Evolutionary conservation across 2,888 invertebrate species (phyloP).

Genomic region (Ptychoptera contaminata): DNA sequence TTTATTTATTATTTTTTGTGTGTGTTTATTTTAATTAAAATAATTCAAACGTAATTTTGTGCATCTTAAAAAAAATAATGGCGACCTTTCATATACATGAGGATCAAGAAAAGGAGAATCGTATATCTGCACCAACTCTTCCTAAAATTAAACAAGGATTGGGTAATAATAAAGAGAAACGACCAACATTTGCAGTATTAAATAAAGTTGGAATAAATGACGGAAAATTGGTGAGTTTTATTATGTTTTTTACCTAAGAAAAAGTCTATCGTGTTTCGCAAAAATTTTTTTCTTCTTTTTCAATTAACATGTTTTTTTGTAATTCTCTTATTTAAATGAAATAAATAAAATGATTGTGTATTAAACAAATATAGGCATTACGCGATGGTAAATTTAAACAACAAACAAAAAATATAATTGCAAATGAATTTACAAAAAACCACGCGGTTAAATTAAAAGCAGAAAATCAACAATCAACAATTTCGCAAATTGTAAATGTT

Average conservation of each 20-base stretch:
- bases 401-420: background rate
- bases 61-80: constrained; percentile 32
- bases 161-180: constrained; percentile 5
- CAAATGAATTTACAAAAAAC: background rate
- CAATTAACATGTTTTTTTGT: too few relatives aligned
- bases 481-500: constrained; percentile 1
- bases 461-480: background rate
- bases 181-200: constrained; percentile 14
- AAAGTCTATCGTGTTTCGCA: too few relatives aligned
- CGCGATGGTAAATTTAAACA: constrained; percentile 14
- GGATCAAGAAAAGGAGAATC: constrained; percentile 56
- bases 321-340: too few relatives aligned
- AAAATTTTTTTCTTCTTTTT: too few relatives aligned
- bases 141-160: background rate
- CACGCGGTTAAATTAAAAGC: background rate
- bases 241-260: too few relatives aligned
- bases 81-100: constrained; percentile 60
- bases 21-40: too few relatives aligned
- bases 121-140: background rate
- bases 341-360: too few relatives aligned
- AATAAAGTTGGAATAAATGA: constrained; percentile 9
- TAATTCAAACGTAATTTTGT: background rate
- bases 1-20: too few relatives aligned
- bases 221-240: constrained; percentile 26
- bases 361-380: constrained; percentile 15